phyloP scores from a whole-genome alignment of 2,888 invertebrate species.

The Pogonocherus hispidulus region DNA sequence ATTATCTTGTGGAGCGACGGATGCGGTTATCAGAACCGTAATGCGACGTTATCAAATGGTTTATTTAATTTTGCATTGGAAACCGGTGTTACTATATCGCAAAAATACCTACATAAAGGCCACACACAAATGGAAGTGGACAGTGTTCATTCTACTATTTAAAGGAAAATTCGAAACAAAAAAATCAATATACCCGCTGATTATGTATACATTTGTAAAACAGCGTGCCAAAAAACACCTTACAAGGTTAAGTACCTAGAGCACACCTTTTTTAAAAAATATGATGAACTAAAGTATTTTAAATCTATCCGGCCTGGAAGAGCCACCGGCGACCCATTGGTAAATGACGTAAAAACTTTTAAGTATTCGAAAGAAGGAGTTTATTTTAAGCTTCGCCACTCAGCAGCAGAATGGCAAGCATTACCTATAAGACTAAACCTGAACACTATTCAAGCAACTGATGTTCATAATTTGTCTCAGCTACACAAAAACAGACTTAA shows the following conservation, averaged over 20 bases:
- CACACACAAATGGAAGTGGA: slow-evolving; percentile 50
- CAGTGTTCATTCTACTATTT: slow-evolving; percentile 42
- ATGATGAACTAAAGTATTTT: not conserved
- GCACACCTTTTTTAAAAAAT: slow-evolving; percentile 23
- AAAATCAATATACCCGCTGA: slow-evolving; percentile 47
- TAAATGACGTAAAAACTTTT: slow-evolving; percentile 24
- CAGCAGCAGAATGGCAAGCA: slow-evolving; percentile 14
- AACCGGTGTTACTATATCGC: slow-evolving; percentile 30
- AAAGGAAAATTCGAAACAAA: slow-evolving; percentile 37
- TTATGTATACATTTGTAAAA: slow-evolving; percentile 38
- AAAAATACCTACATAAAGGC: slow-evolving; percentile 45
- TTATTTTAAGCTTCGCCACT: slow-evolving; percentile 27
- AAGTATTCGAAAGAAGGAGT: slow-evolving; percentile 24
- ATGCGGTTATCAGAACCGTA: slow-evolving; percentile 33
- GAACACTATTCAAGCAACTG: slow-evolving; percentile 1
- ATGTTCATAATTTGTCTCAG: slow-evolving; percentile 12
- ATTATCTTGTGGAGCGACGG: slow-evolving; percentile 22
- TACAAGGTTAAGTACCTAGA: slow-evolving; percentile 40
- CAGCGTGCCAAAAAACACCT: slow-evolving; percentile 40
- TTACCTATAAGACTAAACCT: slow-evolving; percentile 26
- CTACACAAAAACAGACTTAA: slow-evolving; percentile 21
- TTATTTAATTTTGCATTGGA: slow-evolving; percentile 38
- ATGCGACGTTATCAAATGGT: slow-evolving; percentile 36
- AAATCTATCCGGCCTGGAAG: slow-evolving; percentile 25
- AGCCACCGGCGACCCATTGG: slow-evolving; percentile 12